Conservation (phyloP, 1,140 invertebrate genomes). For the Sycobia sp. region DNA sequence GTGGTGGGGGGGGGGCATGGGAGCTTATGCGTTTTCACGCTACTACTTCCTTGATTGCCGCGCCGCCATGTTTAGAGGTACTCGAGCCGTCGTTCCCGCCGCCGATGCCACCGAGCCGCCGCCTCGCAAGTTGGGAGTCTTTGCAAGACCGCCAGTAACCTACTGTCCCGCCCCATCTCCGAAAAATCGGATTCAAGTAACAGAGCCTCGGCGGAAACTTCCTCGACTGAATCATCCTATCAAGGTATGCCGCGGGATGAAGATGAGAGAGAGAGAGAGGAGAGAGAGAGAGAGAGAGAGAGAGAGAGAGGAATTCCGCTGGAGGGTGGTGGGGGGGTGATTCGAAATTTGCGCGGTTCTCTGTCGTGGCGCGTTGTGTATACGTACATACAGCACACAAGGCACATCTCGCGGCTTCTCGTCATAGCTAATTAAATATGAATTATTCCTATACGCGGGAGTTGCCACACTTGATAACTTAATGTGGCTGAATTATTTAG, state of each 20-base stretch:
- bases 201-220: constrained; percentile 41
- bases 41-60: not conserved
- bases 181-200: constrained; percentile 52
- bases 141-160: constrained; percentile 24
- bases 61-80: constrained; percentile 8
- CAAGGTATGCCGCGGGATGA: constrained; percentile 12
- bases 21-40: too few relatives aligned
- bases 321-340: too few relatives aligned
- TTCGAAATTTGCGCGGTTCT: too few relatives aligned
- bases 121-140: constrained; percentile 30
- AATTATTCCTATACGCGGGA: not conserved
- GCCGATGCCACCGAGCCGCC: constrained; percentile 17
- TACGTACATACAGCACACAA: too few relatives aligned
- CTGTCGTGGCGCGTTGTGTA: too few relatives aligned
- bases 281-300: too few relatives aligned
- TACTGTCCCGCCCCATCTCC: not conserved
- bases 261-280: too few relatives aligned
- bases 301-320: too few relatives aligned
- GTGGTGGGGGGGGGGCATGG: too few relatives aligned
- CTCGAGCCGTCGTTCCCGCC: constrained; percentile 33
- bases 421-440: constrained; percentile 13
- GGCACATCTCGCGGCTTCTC: not conserved
- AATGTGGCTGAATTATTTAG: too few relatives aligned
- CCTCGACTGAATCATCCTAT: constrained; percentile 35
- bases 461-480: too few relatives aligned